Base-by-base conservation (phyloP, 1,140 invertebrate genomes). In the Diachasmimorpha longicaudata region DNA sequence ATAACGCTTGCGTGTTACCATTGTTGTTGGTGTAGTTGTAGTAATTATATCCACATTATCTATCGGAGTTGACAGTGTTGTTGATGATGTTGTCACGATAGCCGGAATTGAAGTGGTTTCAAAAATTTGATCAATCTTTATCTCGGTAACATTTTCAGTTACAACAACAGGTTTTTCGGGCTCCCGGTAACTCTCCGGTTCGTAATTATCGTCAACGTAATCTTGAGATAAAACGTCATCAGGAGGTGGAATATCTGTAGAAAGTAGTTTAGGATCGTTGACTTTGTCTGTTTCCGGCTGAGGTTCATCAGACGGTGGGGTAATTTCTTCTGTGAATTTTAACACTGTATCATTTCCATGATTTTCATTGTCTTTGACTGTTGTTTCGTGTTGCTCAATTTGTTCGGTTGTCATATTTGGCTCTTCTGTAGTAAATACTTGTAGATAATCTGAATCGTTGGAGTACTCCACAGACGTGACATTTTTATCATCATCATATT, bases 141-240 rank as follows among this genome's bases (percentile, higher is more conserved):
- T 6, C 31, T 14, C 48, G n/a, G 31, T 74, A 13, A 39, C 48
- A 44, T 31, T 68, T 8, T 73, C 48, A 25, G 23, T 52, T 16
- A 58, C 42, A 5, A n/a, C 16, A 37, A 39, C 19, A n/a, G 36
- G 58, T 23, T 79, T 0, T 42, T 68, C 46, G 0, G 44, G 55
- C 39, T 81, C 78, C 13, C 78, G 75, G 77, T 89, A 89, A 80
- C 83, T 83, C 16, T 85, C 73, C 0, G 90, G 85, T 80, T 91
- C 91, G 74, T 90, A 91, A 85, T 91, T 91, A 77, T 91, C 91
- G 76, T 91, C 89, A 1, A 91, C 85, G 68, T 91, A 91, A 80
- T 91, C 91, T 13, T 82, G 77, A 36, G 6, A 48, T 74, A 48
- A 3, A 31, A 31, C n/a, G 14, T 39, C 36, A 1, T 14, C 6